phyloP scores from a whole-genome alignment of 2,888 invertebrate genomes.

The Cosmopolites sordidus region DNA sequence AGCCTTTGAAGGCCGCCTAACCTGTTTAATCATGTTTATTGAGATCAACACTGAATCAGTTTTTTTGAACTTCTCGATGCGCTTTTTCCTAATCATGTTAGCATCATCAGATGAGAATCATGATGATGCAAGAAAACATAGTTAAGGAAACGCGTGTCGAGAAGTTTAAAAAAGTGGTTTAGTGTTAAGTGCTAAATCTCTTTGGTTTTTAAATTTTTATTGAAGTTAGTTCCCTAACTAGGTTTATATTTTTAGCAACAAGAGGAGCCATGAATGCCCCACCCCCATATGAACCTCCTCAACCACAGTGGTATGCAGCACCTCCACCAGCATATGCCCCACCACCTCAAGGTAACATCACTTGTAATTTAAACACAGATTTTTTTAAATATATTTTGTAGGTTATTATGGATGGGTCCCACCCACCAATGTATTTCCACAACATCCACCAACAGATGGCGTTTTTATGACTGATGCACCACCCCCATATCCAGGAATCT shows the following conservation, averaged over 20 bases:
- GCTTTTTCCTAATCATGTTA: too few relatives aligned
- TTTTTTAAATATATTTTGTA: slow-evolving; percentile 8
- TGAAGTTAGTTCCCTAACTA: slow-evolving; percentile 2
- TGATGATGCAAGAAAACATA: too few relatives aligned
- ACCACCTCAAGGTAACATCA: slow-evolving; percentile 55
- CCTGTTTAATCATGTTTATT: too few relatives aligned
- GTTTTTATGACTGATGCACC: slow-evolving; percentile 89
- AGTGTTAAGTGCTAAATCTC: too few relatives aligned
- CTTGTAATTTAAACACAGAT: neutral
- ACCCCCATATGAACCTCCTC: slow-evolving; percentile 78
- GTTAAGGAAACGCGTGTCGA: too few relatives aligned
- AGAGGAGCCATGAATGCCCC: slow-evolving; percentile 59
- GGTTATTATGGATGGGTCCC: slow-evolving; percentile 94
- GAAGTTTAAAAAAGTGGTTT: too few relatives aligned
- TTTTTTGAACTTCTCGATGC: too few relatives aligned
- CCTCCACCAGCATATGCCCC: slow-evolving; percentile 89
- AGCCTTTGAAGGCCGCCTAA: too few relatives aligned
- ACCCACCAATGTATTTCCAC: slow-evolving; percentile 67
- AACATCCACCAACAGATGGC: slow-evolving; percentile 70
- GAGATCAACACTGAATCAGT: too few relatives aligned
- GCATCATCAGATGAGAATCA: too few relatives aligned
- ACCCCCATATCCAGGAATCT: slow-evolving; percentile 91
- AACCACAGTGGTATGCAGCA: slow-evolving; percentile 77
- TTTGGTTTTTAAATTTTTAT: too few relatives aligned
- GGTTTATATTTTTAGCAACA: slow-evolving; percentile 54